These are phyloP conservation scores for Magallana nippona DNA, from an alignment of 2,888 invertebrate genomes.

Conservation along the genomic window DNA sequence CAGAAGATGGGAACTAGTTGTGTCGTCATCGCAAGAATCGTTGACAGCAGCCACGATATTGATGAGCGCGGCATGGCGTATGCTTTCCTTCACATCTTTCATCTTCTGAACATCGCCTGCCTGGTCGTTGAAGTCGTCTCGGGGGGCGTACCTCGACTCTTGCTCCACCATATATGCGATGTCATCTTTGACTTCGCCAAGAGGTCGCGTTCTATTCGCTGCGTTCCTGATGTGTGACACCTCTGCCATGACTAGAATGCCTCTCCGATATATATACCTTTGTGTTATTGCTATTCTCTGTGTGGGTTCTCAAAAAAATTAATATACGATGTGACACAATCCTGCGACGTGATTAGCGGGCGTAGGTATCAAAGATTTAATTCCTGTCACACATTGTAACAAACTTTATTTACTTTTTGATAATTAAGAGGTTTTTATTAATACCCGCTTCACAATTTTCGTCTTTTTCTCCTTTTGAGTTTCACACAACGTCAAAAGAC, in stretches of 20 bases:
- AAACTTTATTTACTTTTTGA: background rate
- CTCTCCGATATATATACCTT: background rate
- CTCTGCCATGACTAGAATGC: constrained; percentile 42
- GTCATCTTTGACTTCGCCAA: constrained; percentile 49
- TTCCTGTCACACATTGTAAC: constrained; percentile 5
- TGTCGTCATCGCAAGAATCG: constrained; percentile 46
- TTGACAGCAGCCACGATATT: constrained; percentile 71
- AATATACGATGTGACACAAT: constrained; percentile 17
- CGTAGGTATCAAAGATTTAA: constrained; percentile 23
- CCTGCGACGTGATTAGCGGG: constrained; percentile 7
- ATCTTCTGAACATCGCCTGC: constrained; percentile 25
- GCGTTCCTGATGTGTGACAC: constrained; percentile 42
- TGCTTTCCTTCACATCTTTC: constrained; percentile 58
- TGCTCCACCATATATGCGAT: constrained; percentile 27
- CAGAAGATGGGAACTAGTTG: background rate
- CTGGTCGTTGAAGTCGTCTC: background rate
- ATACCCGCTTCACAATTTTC: background rate
- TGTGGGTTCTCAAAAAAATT: background rate
- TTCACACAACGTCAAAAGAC: constrained; percentile 4
- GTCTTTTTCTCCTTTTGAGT: background rate
- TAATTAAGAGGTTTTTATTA: background rate
- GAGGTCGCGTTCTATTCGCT: constrained; percentile 44
- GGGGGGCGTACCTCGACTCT: background rate
- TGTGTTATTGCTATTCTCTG: constrained; percentile 17
- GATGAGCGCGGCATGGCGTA: constrained; percentile 66